Evolutionary conservation across 2,113 vertebrate species (phyloP).

Genomic region (Zootoca vivipara): DNA sequence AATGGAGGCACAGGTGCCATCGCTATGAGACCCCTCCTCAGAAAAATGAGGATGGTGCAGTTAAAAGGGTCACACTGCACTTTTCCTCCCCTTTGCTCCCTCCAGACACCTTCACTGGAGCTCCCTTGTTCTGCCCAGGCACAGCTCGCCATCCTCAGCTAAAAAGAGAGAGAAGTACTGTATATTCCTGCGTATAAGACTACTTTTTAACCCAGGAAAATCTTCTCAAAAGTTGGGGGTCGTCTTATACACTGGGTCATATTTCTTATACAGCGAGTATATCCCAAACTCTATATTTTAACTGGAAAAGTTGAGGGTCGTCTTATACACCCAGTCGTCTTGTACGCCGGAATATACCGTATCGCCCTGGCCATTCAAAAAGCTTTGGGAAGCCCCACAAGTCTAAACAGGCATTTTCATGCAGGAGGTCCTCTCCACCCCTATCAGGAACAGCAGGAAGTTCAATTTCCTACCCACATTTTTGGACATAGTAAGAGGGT

Average conservation of each 20-base stretch:
- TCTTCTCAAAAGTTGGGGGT: too few relatives aligned
- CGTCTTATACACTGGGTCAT: too few relatives aligned
- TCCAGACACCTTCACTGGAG: neutral
- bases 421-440: neutral
- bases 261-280: too few relatives aligned
- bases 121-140: rapidly evolving
- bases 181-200: too few relatives aligned
- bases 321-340: too few relatives aligned
- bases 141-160: rapidly evolving
- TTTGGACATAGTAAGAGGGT: neutral
- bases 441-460: neutral
- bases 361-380: neutral
- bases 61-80: neutral
- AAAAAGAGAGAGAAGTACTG: rapidly evolving
- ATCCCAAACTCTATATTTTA: too few relatives aligned
- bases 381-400: neutral
- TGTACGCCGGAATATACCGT: too few relatives aligned
- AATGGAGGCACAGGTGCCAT: too few relatives aligned
- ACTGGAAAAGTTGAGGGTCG: too few relatives aligned
- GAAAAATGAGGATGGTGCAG: rapidly evolving
- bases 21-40: neutral
- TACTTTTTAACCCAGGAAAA: too few relatives aligned
- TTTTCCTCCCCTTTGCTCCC: neutral
- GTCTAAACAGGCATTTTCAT: neutral
- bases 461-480: neutral